Conservation (phyloP, 2,113 vertebrate genomes). For the Cephalophus harveyi region DNA sequence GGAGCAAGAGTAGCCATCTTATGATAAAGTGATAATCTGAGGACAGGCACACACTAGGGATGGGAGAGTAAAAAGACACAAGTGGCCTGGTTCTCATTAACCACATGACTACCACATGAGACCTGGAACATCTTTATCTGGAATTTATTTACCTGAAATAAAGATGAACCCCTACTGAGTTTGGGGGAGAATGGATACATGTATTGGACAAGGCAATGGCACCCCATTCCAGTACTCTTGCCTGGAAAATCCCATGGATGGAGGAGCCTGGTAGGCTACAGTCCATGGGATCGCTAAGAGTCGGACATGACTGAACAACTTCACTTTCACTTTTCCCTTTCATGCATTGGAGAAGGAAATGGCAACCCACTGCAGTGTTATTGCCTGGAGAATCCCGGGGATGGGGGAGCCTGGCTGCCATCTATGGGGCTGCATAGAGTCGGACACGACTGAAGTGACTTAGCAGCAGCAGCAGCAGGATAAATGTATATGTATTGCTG, state of each 20-base stretch:
- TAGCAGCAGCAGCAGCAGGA: not conserved
- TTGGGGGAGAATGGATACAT: not conserved
- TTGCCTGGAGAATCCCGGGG: too few species aligned
- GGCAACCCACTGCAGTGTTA: too few species aligned
- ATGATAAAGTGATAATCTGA: not conserved
- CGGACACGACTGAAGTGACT: too few species aligned
- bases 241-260: too few species aligned
- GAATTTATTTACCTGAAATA: not conserved
- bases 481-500: not conserved
- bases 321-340: too few species aligned
- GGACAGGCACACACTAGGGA: not conserved
- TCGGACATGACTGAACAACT: rapidly evolving
- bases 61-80: not conserved
- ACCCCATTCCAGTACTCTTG: too few species aligned
- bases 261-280: too few species aligned
- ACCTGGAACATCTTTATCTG: not conserved
- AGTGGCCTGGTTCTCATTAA: not conserved
- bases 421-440: too few species aligned
- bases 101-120: not conserved
- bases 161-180: not conserved
- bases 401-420: too few species aligned
- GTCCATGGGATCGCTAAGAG: too few species aligned
- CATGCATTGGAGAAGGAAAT: too few species aligned
- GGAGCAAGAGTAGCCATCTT: not conserved
- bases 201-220: not conserved